Conservation (phyloP, 2,797 vertebrate genomes). For the Pteronotus mesoamericanus region DNA sequence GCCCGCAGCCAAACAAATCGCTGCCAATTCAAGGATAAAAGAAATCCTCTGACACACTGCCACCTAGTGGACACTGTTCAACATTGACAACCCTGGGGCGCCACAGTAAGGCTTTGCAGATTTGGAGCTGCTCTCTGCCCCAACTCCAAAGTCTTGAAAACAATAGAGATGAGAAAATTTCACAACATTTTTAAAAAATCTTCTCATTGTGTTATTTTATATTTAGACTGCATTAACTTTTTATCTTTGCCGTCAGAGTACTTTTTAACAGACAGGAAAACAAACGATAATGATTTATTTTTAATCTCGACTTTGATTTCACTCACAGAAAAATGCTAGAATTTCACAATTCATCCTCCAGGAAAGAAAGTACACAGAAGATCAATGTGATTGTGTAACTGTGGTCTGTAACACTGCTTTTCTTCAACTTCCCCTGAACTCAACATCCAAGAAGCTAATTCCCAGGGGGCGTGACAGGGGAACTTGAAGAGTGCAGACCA, state of each 20-base stretch:
- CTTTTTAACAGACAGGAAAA: constrained; percentile 24
- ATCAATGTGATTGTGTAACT: constrained; percentile 38
- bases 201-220: constrained; percentile 7
- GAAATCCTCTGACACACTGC: constrained; percentile 63
- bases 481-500: background rate
- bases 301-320: constrained; percentile 19
- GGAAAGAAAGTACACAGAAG: constrained; percentile 35
- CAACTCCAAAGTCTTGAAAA: background rate
- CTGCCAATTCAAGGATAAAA: background rate
- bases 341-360: constrained; percentile 56
- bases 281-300: background rate
- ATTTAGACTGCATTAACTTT: constrained; percentile 21
- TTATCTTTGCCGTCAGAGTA: constrained; percentile 35
- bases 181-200: background rate
- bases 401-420: background rate
- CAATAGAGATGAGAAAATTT: background rate
- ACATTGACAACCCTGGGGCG: background rate
- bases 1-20: background rate
- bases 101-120: background rate
- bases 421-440: background rate
- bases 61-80: constrained; percentile 55
- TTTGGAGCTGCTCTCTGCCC: background rate
- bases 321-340: constrained; percentile 22
- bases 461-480: background rate
- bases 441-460: background rate